A percentile compares a stretch with the other conserved stretches of the same genome.
Conservation (phyloP, 2,888 invertebrate species). For the Cinara cedri region DNA sequence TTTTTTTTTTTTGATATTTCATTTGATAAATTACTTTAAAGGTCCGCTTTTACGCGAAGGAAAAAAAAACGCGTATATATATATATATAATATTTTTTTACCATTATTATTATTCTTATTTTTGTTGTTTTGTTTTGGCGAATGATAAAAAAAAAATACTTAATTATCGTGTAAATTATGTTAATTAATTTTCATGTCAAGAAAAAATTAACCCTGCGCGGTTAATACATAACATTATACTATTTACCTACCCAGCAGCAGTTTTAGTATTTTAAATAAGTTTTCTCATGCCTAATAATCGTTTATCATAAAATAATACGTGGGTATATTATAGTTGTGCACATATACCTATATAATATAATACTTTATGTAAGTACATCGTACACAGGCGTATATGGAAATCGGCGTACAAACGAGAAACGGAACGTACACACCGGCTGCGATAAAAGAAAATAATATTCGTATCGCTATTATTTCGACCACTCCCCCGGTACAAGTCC, state of each 20-base stretch:
- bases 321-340: no score
- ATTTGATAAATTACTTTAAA: neutral
- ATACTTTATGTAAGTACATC: neutral
- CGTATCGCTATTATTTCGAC: no score
- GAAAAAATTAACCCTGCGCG: neutral
- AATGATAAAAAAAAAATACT: neutral
- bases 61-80: neutral
- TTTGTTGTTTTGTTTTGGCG: no score
- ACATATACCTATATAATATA: no score
- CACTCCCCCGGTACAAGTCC: no score
- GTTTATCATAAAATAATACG: neutral
- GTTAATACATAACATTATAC: no score
- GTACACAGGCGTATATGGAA: no score
- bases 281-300: neutral
- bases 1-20: neutral
- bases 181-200: constrained; percentile 16
- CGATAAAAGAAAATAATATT: no score
- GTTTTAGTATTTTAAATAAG: neutral
- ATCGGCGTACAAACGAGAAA: neutral
- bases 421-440: neutral
- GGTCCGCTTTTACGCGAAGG: neutral
- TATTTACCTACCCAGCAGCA: no score
- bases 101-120: neutral
- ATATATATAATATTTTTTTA: constrained; percentile 1
- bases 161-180: constrained; percentile 8